Percentiles rank a stretch among this genome's conserved stretches.
Conservation (phyloP, 2,888 invertebrate genomes). For the Caprella mutica region DNA sequence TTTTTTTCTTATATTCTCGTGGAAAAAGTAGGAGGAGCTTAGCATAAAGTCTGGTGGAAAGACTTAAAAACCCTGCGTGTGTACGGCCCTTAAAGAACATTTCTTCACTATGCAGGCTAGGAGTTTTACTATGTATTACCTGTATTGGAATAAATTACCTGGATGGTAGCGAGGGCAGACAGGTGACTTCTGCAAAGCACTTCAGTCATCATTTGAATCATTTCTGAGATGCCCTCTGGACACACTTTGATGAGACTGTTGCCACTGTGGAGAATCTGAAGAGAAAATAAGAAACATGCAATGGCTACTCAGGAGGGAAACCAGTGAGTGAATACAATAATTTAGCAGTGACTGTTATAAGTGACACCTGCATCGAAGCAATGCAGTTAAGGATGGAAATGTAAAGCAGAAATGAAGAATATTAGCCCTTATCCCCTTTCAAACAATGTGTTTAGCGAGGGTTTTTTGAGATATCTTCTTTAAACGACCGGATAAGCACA, state of each 20-base stretch:
- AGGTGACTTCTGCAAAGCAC: background rate
- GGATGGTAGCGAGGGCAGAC: background rate
- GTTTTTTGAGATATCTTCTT: no score
- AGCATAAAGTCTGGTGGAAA: background rate
- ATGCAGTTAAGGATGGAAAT: no score
- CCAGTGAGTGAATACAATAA: no score
- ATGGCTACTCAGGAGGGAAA: no score
- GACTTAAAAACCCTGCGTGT: background rate
- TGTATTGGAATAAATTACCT: background rate
- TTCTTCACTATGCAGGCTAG: no score
- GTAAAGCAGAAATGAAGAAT: no score
- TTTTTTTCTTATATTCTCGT: background rate
- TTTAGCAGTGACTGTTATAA: no score
- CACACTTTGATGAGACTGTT: background rate
- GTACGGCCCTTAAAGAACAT: background rate
- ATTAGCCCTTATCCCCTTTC: no score
- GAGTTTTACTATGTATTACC: background rate
- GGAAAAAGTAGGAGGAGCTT: background rate
- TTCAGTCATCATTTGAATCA: background rate
- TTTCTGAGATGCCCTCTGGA: background rate
- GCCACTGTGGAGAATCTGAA: constrained; percentile 1
- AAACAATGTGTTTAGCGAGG: no score
- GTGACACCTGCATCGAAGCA: no score
- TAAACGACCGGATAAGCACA: no score
- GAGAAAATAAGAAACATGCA: no score